Base-by-base conservation (phyloP, 2,113 vertebrate genomes). In the Chaetops frenatus region DNA sequence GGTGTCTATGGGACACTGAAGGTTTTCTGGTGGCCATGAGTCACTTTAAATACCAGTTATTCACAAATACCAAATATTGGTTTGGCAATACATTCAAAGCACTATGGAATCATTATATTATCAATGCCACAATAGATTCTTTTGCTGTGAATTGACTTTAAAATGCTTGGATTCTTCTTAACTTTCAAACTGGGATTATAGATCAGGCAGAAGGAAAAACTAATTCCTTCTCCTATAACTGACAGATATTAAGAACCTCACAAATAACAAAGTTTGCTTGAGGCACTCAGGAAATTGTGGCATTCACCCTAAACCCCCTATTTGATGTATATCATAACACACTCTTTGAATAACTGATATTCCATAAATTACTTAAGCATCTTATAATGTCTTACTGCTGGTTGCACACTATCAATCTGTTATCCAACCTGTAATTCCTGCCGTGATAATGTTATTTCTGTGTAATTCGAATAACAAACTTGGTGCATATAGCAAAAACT, bases 261-360 rank as follows among this genome's bases (percentile, higher is more conserved):
- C 20, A 72, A 67, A 22, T 10, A 70, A 36, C 6, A 19, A 44
- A 47, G 15, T 16, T 44, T 51, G 23, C 10, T 40, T 57, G n/a
- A 71, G 18, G 38, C 35, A 33, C 19, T 74, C 15, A 8, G 69
- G 33, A 20, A 15, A 17, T 76, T 3, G 1, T 29, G 33, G 2
- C 7, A n/a, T 40, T 54, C 54, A 62, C 15, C 22, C 6, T 36
- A 4, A 70, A 40, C 8, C 2, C 2, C 7, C 1, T 15, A 2
- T 47, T 45, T 64, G 15, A 12, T 47, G 2, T 58, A 1, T 47
- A 9, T 44, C 8, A 5, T 60, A 60, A n/a, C 2, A 18, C 9
- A 21, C 1, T 15, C 17, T 40, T 72, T 28, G 33, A 69, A 10
- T 47, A 60, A 56, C 27, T 47, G 33, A 12, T 45, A 50, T 21